Evolutionary conservation across 2,888 invertebrate genomes (phyloP), one percentile per base, ranked within the genome.

Genomic region (Steinernema hermaphroditum): DNA sequence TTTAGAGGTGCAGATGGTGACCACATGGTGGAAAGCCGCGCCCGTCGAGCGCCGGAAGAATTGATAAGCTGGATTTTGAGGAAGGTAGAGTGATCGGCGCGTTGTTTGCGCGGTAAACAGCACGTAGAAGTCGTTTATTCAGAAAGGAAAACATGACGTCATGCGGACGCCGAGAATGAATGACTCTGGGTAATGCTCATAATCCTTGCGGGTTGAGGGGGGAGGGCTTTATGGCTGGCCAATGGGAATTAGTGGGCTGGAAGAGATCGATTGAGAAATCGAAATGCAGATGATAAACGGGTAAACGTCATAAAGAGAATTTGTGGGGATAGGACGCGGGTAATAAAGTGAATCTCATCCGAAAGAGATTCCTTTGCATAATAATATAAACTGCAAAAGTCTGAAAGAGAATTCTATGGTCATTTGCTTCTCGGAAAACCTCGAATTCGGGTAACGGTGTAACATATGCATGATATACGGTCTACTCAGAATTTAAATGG

Each of bases 131-230:
- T n/a, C n/a, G 46, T 19, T 9, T 9, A 19, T 16, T 19, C 22
- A n/a, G 22, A 46, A 46, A 46, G 46, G 46, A 46, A 46, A 46
- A 46, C 46, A 46, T 46, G 46, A 46, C 46, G 46, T 46, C 46
- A 46, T 4, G 37, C 37, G 37, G 37, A 12, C 37, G 37, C 12
- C 12, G 12, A 4, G 37, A 37, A 37, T 37, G n/a, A n/a, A n/a
- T n/a, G n/a, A n/a, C n/a, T n/a, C n/a, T 12, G 37, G 37, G 37
- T 37, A 37, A 37, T 37, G 12, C 37, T 37, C 37, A 37, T 37
- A 37, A 37, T 37, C 37, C 37, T 37, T 2, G 46, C 22, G n/a
- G 46, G 16, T 46, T 41, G 16, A 9, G 43, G 22, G n/a, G 4
- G 16, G 16, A 6, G 8, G 22, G 4, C 16, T 19, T 46, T 46